Evolutionary conservation across 2,113 vertebrate species (phyloP).

Genomic region (Opisthocomus hoazin): DNA sequence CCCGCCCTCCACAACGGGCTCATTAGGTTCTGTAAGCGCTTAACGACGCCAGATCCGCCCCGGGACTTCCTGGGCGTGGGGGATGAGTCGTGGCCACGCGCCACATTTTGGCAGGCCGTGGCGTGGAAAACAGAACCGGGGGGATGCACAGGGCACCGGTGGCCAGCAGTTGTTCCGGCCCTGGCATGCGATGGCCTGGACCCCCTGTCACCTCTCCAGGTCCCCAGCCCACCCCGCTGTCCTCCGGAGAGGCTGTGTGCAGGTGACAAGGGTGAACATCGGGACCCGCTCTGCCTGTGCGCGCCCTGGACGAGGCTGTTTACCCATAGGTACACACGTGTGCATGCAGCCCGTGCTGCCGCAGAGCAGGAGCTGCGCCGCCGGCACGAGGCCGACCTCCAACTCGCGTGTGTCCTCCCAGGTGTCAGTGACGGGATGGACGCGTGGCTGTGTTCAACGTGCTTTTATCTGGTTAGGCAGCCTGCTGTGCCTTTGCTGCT

Average conservation of each 20-base stretch:
- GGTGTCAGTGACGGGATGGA: not conserved
- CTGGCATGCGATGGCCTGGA: fast-evolving
- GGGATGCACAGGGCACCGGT: not conserved
- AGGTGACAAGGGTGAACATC: fast-evolving
- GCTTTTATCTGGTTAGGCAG: not conserved
- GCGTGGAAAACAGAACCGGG: fast-evolving
- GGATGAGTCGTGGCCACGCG: not conserved
- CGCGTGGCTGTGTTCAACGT: not conserved
- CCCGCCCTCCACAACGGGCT: not conserved
- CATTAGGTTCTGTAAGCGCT: not conserved
- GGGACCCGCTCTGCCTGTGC: fast-evolving
- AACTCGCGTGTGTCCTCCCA: fast-evolving
- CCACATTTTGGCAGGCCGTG: fast-evolving
- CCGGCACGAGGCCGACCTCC: fast-evolving
- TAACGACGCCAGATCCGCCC: fast-evolving
- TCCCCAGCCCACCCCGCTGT: not conserved
- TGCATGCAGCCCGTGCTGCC: fast-evolving
- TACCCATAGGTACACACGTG: not conserved
- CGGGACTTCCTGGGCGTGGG: fast-evolving
- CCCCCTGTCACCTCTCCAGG: fast-evolving
- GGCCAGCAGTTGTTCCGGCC: not conserved
- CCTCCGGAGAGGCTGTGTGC: fast-evolving
- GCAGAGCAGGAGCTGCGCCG: fast-evolving
- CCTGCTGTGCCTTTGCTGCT: not conserved
- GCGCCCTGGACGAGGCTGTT: not conserved